These are phyloP conservation scores for Ophiodon elongatus DNA, from an alignment of 2,113 vertebrate species.

Conservation along the genomic window DNA sequence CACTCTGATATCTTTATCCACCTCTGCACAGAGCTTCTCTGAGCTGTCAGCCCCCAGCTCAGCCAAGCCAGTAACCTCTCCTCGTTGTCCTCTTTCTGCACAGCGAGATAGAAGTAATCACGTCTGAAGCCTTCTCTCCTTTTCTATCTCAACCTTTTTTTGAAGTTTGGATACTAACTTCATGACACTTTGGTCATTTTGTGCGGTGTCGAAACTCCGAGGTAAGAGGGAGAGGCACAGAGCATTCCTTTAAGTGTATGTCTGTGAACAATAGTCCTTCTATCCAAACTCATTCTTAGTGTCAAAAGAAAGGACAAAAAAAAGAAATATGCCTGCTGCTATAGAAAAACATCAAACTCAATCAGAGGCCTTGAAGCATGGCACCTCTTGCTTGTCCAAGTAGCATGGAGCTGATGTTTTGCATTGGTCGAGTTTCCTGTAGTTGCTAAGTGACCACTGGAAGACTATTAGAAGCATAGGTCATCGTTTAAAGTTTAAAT, in stretches of 20 bases:
- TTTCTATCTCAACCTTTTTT: constrained; percentile 21
- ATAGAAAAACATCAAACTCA: constrained; percentile 31
- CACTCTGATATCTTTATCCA: constrained; percentile 66
- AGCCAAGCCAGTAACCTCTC: constrained; percentile 26
- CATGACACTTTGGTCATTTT: constrained; percentile 21
- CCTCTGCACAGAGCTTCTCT: constrained; percentile 58
- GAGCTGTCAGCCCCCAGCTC: constrained; percentile 57
- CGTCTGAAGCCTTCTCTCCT: constrained; percentile 14
- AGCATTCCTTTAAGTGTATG: constrained; percentile 39
- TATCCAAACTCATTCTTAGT: constrained; percentile 34
- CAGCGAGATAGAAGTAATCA: constrained; percentile 32
- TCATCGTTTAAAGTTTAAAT: constrained; percentile 13
- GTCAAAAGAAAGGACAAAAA: constrained; percentile 38
- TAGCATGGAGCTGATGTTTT: constrained; percentile 8
- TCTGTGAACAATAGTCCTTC: constrained; percentile 63
- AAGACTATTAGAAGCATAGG: not conserved
- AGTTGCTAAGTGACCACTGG: constrained; percentile 44
- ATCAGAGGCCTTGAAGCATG: constrained; percentile 9
- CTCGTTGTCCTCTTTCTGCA: constrained; percentile 44
- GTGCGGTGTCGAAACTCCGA: constrained; percentile 21
- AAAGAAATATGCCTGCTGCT: constrained; percentile 33
- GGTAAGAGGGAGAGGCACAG: constrained; percentile 18
- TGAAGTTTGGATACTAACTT: constrained; percentile 37
- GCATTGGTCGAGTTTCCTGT: not conserved
- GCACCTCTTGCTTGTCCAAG: not conserved